These are phyloP conservation scores for Heterochromis multidens DNA, from an alignment of 2,113 vertebrate species.

Conservation along the genomic window DNA sequence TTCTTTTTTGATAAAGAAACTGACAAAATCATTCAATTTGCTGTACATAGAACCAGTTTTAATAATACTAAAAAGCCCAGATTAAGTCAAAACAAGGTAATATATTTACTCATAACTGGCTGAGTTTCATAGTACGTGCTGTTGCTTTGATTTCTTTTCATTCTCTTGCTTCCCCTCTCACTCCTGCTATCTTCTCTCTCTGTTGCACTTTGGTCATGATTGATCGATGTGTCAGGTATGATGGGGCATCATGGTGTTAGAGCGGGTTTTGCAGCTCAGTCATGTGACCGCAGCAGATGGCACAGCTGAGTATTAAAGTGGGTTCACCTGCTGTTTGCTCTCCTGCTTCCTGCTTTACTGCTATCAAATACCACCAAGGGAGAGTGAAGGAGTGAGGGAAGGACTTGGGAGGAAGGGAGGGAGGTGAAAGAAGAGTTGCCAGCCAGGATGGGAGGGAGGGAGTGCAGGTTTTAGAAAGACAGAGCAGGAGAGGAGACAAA, in stretches of 20 bases:
- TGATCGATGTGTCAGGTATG: conserved; percentile 95
- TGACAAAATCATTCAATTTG: neutral
- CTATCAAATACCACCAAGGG: conserved; percentile 79
- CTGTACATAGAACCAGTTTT: neutral
- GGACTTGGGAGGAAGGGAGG: neutral
- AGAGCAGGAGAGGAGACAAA: neutral
- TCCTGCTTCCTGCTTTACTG: conserved; percentile 69
- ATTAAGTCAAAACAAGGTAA: conserved; percentile 6
- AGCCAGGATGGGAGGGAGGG: neutral
- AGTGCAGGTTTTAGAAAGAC: neutral
- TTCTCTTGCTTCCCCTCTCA: neutral
- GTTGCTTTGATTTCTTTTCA: neutral
- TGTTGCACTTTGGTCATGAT: conserved; percentile 74
- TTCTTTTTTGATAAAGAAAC: neutral
- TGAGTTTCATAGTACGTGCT: neutral
- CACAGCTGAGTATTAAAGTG: conserved; percentile 78
- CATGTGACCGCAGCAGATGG: conserved; percentile 90
- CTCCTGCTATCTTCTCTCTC: conserved; percentile 19
- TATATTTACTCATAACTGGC: conserved; percentile 1
- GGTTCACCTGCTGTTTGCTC: conserved; percentile 89
- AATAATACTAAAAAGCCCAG: neutral
- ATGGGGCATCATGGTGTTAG: conserved; percentile 85
- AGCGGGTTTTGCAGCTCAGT: conserved; percentile 82
- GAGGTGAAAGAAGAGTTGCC: conserved; percentile 18
- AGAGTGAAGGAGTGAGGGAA: conserved; percentile 35